Evolutionary conservation across 2,888 invertebrate species (phyloP).

Genomic region (Dryococelus australis): DNA sequence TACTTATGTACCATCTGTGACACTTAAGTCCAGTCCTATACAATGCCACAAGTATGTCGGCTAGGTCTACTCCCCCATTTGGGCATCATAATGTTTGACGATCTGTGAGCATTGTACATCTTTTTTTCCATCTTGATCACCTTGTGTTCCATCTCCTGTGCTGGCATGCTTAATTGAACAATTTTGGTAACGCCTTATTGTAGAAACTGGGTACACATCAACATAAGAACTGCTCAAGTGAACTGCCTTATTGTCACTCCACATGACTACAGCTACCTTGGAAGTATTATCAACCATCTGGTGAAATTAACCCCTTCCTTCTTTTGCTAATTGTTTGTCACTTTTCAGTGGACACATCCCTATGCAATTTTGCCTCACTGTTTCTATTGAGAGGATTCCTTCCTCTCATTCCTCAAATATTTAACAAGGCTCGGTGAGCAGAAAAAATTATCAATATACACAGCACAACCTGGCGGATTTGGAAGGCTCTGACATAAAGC

Average conservation of each 20-base stretch:
- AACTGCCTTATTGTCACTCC: conserved; percentile 28
- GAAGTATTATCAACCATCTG: not conserved
- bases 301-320: not conserved
- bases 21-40: not conserved
- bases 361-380: conserved; percentile 12
- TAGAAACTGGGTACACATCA: not conserved
- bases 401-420: not conserved
- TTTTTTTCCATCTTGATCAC: not conserved
- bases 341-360: conserved; percentile 22
- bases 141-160: not conserved
- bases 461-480: not conserved
- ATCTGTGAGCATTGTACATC: not conserved
- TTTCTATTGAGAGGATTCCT: conserved; percentile 23
- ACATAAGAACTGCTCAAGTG: conserved; percentile 22
- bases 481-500: conserved; percentile 11
- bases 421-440: not conserved
- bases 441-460: not conserved
- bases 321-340: not conserved
- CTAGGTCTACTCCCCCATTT: not conserved
- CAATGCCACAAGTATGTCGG: not conserved
- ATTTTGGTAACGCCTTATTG: not conserved
- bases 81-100: too few relatives aligned
- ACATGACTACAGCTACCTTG: conserved; percentile 11
- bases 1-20: not conserved
- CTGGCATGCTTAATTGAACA: not conserved